These are phyloP conservation scores for Notospermus geniculatus DNA, from an alignment of 1,140 invertebrate species.

Conservation along the genomic window DNA sequence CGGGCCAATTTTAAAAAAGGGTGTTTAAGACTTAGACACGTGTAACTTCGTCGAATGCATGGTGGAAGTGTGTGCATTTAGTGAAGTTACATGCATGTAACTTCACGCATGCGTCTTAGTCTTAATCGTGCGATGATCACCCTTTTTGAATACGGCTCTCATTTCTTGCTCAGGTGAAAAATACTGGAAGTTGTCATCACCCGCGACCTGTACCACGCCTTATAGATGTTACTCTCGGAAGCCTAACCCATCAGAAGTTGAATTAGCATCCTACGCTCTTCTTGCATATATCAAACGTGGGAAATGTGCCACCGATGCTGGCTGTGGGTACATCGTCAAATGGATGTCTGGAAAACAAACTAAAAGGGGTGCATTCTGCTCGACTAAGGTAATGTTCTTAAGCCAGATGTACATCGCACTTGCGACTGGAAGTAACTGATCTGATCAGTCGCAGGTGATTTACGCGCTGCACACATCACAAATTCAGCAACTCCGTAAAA, in stretches of 20 bases:
- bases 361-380: conserved; percentile 75
- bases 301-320: conserved; percentile 56
- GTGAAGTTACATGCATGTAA: conserved; percentile 46
- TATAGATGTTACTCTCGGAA: not conserved
- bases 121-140: not conserved
- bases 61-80: too few species aligned
- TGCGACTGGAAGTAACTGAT: not conserved
- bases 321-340: conserved; percentile 65
- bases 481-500: too few species aligned
- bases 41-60: too few species aligned
- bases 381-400: conserved; percentile 61
- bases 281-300: conserved; percentile 62
- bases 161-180: too few species aligned
- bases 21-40: too few species aligned
- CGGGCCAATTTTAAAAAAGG: too few species aligned
- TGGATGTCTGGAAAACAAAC: conserved; percentile 75
- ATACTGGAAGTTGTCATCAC: not conserved
- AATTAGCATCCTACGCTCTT: conserved; percentile 78
- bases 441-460: not conserved
- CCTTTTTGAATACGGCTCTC: not conserved
- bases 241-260: conserved; percentile 72
- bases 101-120: not conserved
- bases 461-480: too few species aligned
- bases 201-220: not conserved
- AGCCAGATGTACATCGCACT: not conserved